Evolutionary conservation across 2,113 vertebrate genomes (phyloP).

Genomic region (Triplophysa tibetana): DNA sequence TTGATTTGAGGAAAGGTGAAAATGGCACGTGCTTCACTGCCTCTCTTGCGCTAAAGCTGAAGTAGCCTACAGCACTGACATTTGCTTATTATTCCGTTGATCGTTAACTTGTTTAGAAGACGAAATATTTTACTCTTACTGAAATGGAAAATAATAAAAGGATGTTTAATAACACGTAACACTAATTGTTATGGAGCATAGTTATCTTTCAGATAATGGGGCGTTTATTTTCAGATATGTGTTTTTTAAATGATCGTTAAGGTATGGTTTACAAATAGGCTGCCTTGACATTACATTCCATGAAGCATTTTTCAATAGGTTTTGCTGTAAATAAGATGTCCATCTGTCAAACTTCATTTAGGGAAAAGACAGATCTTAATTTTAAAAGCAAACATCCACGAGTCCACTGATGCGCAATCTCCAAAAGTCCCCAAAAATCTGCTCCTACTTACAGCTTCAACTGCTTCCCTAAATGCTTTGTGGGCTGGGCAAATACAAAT

Average conservation of each 20-base stretch:
- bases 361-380: background rate
- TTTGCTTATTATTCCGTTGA: background rate
- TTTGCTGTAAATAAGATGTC: no score
- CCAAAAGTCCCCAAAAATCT: constrained; percentile 9
- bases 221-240: no score
- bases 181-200: background rate
- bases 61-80: background rate
- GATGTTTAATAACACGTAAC: background rate
- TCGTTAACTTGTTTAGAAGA: background rate
- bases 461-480: background rate
- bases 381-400: background rate
- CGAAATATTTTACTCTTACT: background rate
- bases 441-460: background rate
- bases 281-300: background rate
- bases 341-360: background rate
- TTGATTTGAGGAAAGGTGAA: constrained; percentile 26
- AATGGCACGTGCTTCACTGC: constrained; percentile 20
- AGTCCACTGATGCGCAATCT: background rate
- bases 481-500: background rate
- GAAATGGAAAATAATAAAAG: background rate
- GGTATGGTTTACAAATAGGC: no score
- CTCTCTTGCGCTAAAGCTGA: background rate
- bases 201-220: background rate
- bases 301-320: background rate
- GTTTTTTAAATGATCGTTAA: no score